phyloP scores from a whole-genome alignment of 2,888 invertebrate genomes.

The Andrena camellia region DNA sequence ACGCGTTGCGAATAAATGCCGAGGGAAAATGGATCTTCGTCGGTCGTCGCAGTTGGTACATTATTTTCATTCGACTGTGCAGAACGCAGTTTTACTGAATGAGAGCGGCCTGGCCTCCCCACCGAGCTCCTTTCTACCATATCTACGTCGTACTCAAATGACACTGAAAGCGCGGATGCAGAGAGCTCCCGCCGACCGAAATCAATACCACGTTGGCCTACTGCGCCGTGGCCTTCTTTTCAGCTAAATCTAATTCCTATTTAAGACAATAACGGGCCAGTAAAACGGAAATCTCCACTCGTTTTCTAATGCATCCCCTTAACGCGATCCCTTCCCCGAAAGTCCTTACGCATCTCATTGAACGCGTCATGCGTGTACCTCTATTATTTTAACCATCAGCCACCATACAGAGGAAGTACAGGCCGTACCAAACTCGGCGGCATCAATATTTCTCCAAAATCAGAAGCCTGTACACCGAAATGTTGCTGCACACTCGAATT shows the following conservation, averaged over 20 bases:
- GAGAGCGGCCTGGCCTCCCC: constrained; percentile 41
- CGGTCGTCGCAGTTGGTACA: too few species aligned
- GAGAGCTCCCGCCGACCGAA: constrained; percentile 72
- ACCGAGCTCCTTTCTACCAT: constrained; percentile 38
- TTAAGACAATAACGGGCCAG: constrained; percentile 26
- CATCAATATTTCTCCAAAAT: too few species aligned
- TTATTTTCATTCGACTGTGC: constrained; percentile 15
- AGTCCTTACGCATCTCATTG: too few species aligned
- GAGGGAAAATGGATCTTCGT: too few species aligned
- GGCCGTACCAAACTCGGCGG: too few species aligned
- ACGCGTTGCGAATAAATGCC: background rate
- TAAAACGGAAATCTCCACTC: background rate
- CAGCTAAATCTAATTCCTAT: constrained; percentile 67
- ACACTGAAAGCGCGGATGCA: constrained; percentile 75
- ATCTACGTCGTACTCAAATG: constrained; percentile 71
- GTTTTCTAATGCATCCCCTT: background rate
- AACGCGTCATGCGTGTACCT: too few species aligned
- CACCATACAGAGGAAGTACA: too few species aligned
- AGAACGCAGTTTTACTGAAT: constrained; percentile 52
- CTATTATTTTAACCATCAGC: too few species aligned
- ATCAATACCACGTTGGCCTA: constrained; percentile 76
- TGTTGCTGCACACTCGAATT: too few species aligned
- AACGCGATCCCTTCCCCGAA: background rate
- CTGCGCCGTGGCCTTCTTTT: constrained; percentile 78
- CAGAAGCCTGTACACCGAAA: too few species aligned